Percentiles rank a stretch among this genome's conserved stretches.
These are phyloP conservation scores for Cephus nigrinus DNA, from an alignment of 2,888 invertebrate species.

Conservation along the genomic window DNA sequence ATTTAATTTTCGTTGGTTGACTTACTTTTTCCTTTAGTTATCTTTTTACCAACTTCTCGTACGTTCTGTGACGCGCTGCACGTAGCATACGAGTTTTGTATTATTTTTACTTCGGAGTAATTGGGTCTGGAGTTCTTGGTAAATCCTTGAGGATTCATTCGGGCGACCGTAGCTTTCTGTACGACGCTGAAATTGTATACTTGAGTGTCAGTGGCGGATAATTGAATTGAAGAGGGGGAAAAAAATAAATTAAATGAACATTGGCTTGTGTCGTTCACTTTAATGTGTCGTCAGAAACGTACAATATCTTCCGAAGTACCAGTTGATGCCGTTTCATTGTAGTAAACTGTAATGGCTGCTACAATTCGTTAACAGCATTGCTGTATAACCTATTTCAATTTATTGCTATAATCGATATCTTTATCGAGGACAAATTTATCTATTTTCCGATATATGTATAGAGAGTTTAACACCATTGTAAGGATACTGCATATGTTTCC, in stretches of 20 bases:
- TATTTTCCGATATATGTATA: background rate
- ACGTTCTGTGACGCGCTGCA: background rate
- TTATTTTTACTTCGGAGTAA: background rate
- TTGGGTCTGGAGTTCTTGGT: background rate
- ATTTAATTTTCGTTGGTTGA: background rate
- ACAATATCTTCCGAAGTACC: background rate
- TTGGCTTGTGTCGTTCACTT: background rate
- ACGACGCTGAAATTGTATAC: background rate
- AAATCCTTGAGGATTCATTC: background rate
- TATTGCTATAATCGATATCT: background rate
- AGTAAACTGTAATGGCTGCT: background rate
- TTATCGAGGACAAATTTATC: background rate
- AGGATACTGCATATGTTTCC: background rate
- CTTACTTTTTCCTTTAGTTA: background rate
- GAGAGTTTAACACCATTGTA: background rate
- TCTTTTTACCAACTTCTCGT: background rate
- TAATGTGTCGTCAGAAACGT: background rate
- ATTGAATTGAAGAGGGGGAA: background rate
- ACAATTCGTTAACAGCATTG: background rate
- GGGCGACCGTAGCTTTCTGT: background rate
- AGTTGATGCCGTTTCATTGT: background rate
- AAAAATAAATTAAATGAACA: background rate
- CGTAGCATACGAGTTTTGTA: background rate
- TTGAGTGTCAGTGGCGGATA: background rate
- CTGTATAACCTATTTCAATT: background rate